Percentiles rank a stretch among this genome's conserved stretches.
phyloP scores from a whole-genome alignment of 2,888 invertebrate species.

The Drosophila barbarae region DNA sequence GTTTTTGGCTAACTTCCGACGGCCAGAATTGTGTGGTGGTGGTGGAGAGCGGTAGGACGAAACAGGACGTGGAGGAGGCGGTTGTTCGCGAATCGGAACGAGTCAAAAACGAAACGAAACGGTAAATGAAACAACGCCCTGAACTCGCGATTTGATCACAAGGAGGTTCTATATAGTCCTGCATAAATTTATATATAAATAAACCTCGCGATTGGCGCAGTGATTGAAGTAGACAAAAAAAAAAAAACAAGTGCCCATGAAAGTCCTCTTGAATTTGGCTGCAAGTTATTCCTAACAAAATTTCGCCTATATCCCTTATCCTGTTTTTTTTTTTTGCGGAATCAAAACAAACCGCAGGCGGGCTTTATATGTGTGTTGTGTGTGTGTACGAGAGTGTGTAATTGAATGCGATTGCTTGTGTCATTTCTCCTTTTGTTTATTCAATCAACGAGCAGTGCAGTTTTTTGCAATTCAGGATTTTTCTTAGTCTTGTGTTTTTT shows the following conservation, averaged over 20 bases:
- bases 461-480: constrained; percentile 13
- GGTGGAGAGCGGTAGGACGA: constrained; percentile 2
- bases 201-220: constrained; percentile 12
- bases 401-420: constrained; percentile 4
- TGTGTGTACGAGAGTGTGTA: constrained; percentile 1
- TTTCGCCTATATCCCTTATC: not conserved
- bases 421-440: constrained; percentile 7
- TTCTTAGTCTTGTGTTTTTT: constrained; percentile 38
- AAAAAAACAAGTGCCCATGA: constrained; percentile 7
- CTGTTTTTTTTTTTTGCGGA: not conserved
- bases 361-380: constrained; percentile 8
- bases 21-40: not conserved
- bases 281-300: not conserved
- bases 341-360: constrained; percentile 22
- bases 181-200: constrained; percentile 19
- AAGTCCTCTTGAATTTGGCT: not conserved
- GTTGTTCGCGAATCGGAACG: constrained; percentile 28
- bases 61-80: constrained; percentile 14
- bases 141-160: constrained; percentile 46
- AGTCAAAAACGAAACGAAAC: constrained; percentile 52
- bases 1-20: not conserved
- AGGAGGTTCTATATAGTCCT: constrained; percentile 7
- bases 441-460: constrained; percentile 4
- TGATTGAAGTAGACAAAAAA: not conserved
- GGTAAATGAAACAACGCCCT: constrained; percentile 72